phyloP scores from a whole-genome alignment of 2,113 vertebrate genomes.

The Amazona guildingii region DNA sequence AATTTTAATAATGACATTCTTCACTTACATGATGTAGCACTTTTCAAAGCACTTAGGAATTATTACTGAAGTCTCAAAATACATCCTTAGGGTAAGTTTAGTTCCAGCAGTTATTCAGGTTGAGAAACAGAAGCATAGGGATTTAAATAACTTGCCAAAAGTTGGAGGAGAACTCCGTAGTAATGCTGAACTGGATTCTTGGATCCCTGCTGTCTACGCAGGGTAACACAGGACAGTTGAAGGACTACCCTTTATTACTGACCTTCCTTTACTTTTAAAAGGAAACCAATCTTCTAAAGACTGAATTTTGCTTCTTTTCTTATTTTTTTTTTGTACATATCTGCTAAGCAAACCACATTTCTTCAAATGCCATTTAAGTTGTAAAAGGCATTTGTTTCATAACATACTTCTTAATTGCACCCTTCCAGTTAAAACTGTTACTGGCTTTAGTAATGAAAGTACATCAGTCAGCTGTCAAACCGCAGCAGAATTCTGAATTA shows the following conservation, averaged over 20 bases:
- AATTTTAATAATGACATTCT: conserved; percentile 53
- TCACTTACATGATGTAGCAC: conserved; percentile 38
- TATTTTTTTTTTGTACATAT: background rate
- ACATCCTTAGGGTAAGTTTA: conserved; percentile 28
- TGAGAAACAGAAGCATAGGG: background rate
- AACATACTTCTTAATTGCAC: background rate
- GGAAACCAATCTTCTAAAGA: background rate
- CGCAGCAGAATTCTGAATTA: background rate
- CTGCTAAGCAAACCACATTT: background rate
- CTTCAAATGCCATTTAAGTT: background rate
- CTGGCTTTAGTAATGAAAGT: background rate
- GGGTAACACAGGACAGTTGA: background rate
- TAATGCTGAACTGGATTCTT: background rate
- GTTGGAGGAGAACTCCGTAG: background rate
- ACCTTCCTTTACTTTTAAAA: background rate
- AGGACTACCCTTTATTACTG: background rate
- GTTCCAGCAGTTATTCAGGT: conserved; percentile 21
- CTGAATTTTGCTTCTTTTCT: background rate
- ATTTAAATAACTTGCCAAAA: conserved; percentile 27
- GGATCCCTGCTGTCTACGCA: background rate
- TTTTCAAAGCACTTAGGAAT: conserved; percentile 46
- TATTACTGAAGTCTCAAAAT: conserved; percentile 51
- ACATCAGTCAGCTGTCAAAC: conserved; percentile 17
- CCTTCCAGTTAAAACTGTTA: conserved; percentile 6
- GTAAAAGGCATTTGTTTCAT: conserved; percentile 33